These are phyloP conservation scores for Rhodeus uyekii DNA, from an alignment of 2,797 vertebrate genomes.

Conservation along the genomic window DNA sequence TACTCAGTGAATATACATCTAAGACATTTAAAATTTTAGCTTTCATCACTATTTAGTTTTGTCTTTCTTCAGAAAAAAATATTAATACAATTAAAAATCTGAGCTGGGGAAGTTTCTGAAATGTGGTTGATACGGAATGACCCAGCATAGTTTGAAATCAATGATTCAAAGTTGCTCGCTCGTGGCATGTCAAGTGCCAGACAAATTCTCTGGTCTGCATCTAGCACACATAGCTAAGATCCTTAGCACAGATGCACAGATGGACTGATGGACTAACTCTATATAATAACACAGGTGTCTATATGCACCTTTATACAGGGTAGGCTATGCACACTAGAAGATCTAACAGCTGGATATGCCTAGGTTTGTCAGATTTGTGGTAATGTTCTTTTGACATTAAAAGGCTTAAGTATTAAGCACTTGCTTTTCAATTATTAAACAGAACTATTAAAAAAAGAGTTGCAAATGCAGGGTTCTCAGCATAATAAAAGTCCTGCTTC, in stretches of 20 bases:
- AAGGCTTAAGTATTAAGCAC: not conserved
- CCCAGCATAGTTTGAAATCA: not conserved
- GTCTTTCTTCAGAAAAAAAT: too few species aligned
- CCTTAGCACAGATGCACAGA: too few species aligned
- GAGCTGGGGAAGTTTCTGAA: too few species aligned
- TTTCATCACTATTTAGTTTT: too few species aligned
- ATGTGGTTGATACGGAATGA: too few species aligned
- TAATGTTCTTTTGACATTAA: not conserved
- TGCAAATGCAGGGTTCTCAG: not conserved
- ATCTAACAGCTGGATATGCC: not conserved
- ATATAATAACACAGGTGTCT: too few species aligned
- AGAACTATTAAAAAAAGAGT: not conserved
- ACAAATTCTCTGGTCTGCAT: not conserved
- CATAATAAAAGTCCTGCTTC: not conserved
- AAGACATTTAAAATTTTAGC: too few species aligned
- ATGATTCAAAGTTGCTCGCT: not conserved
- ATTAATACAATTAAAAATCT: too few species aligned
- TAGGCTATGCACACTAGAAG: not conserved
- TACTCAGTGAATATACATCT: too few species aligned
- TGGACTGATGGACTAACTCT: too few species aligned
- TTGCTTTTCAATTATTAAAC: not conserved
- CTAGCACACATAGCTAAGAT: not conserved
- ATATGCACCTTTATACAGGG: not conserved
- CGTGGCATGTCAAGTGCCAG: not conserved
- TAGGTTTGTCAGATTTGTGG: not conserved